Evolutionary conservation across 2,113 vertebrate genomes (phyloP).

Genomic region (Machaerirhynchus nigripectus): DNA sequence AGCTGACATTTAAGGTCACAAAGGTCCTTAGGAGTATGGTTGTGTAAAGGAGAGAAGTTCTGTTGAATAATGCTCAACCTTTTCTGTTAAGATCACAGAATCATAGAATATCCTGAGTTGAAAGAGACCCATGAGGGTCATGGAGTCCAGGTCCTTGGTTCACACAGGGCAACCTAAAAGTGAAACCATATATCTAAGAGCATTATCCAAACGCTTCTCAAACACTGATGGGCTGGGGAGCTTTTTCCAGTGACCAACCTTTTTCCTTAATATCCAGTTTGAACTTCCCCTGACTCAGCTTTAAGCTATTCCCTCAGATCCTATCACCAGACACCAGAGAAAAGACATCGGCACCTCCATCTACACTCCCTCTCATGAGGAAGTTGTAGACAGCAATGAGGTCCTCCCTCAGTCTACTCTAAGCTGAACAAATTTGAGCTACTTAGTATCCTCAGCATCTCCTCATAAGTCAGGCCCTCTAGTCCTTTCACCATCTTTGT

Average conservation of each 20-base stretch:
- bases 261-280: neutral
- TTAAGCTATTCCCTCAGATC: neutral
- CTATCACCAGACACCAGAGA: neutral
- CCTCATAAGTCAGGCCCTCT: neutral
- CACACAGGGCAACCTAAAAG: neutral
- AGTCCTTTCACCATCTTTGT: neutral
- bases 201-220: neutral
- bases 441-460: neutral
- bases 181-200: neutral
- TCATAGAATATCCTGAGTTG: neutral
- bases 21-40: neutral
- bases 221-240: neutral
- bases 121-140: neutral
- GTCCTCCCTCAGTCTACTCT: neutral
- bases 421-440: neutral
- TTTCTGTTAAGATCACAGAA: neutral
- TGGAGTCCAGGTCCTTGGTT: neutral
- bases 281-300: neutral
- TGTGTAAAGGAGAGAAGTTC: neutral
- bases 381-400: neutral
- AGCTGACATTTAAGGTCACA: neutral
- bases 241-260: neutral
- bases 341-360: neutral
- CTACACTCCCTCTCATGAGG: neutral
- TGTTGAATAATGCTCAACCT: neutral